These are phyloP conservation scores for Drosophila pseudoobscura DNA, from an alignment of 1,140 invertebrate genomes.

Conservation along the genomic window DNA sequence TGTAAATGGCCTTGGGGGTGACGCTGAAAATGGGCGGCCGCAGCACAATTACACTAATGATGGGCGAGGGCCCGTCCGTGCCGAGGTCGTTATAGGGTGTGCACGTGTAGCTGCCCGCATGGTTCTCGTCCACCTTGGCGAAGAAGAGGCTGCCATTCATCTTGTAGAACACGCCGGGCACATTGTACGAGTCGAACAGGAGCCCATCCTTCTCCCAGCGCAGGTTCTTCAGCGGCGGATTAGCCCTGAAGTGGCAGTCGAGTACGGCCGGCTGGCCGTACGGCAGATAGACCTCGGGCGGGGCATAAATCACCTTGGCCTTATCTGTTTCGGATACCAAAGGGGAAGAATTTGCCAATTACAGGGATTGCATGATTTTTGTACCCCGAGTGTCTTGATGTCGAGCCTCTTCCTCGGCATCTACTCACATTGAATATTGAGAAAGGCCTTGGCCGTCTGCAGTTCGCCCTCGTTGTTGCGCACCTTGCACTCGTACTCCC, in stretches of 20 bases:
- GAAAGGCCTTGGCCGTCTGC: conserved; percentile 93
- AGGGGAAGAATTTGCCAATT: neutral
- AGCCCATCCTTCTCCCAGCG: conserved; percentile 97
- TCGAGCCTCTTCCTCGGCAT: neutral
- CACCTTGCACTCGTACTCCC: conserved; percentile 95
- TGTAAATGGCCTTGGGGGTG: conserved; percentile 91
- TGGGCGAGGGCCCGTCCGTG: conserved; percentile 91
- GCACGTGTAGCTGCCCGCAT: conserved; percentile 93
- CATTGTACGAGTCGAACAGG: conserved; percentile 95
- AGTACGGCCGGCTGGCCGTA: conserved; percentile 94
- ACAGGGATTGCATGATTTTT: too few relatives aligned
- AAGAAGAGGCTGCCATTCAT: conserved; percentile 95
- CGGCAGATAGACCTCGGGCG: conserved; percentile 93
- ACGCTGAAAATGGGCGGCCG: conserved; percentile 91
- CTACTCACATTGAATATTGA: conserved; percentile 96
- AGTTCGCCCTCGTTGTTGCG: conserved; percentile 90
- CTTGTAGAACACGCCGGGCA: conserved; percentile 92
- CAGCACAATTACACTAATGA: conserved; percentile 95
- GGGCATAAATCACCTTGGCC: conserved; percentile 95
- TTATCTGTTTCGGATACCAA: conserved; percentile 87
- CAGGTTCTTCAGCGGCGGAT: conserved; percentile 95
- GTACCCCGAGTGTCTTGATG: too few relatives aligned
- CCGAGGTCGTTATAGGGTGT: conserved; percentile 96
- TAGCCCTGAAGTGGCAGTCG: conserved; percentile 96
- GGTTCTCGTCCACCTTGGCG: conserved; percentile 90